phyloP scores from a whole-genome alignment of 2,888 invertebrate genomes.

The Bellardia pandia region DNA sequence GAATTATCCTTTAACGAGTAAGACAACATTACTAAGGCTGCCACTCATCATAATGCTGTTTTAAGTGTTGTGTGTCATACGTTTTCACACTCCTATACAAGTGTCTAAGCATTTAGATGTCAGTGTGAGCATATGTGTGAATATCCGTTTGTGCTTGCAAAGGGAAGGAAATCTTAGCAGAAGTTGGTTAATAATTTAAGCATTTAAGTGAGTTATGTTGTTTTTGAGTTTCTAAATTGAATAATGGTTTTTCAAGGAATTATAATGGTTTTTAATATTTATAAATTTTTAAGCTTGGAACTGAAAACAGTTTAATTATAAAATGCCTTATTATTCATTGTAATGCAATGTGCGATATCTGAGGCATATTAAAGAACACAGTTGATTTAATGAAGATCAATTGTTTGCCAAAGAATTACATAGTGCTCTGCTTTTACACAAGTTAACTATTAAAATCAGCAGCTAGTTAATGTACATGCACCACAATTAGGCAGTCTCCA shows the following conservation, averaged over 20 bases:
- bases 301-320: too few relatives aligned
- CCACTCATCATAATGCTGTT: neutral
- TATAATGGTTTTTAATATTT: neutral
- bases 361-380: too few relatives aligned
- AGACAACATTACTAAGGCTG: slow-evolving; percentile 10
- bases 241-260: neutral
- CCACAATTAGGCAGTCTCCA: too few relatives aligned
- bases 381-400: too few relatives aligned
- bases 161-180: slow-evolving; percentile 28
- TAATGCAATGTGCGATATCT: too few relatives aligned
- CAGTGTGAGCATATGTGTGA: neutral
- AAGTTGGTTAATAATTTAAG: neutral
- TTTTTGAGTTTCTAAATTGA: neutral
- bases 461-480: too few relatives aligned
- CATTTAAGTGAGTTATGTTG: neutral
- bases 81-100: neutral
- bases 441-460: too few relatives aligned
- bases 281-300: too few relatives aligned
- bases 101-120: neutral
- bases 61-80: neutral
- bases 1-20: slow-evolving; percentile 49
- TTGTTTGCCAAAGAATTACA: too few relatives aligned
- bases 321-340: too few relatives aligned
- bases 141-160: neutral
- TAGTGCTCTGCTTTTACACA: too few relatives aligned